Conservation (phyloP, 2,797 vertebrate genomes). For the Takifugu ocellatus region DNA sequence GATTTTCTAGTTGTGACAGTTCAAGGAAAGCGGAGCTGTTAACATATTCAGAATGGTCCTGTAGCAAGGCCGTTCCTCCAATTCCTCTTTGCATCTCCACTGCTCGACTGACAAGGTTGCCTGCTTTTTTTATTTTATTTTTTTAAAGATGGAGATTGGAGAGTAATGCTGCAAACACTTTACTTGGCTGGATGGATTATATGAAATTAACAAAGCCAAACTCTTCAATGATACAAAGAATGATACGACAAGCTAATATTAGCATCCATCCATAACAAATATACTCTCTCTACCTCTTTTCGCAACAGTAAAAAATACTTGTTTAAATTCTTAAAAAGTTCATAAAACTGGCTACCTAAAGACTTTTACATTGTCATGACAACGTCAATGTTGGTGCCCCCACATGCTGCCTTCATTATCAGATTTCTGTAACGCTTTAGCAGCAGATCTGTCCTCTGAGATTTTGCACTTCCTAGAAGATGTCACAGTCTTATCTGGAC, state of each 20-base stretch:
- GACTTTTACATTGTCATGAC: neutral
- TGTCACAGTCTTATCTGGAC: neutral
- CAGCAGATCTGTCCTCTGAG: neutral
- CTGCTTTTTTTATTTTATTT: conserved; percentile 35
- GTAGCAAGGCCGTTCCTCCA: conserved; percentile 69
- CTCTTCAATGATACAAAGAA: conserved; percentile 5
- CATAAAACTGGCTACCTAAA: too few relatives aligned
- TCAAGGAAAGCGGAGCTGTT: conserved; percentile 72
- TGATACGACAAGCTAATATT: neutral
- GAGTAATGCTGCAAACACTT: conserved; percentile 48
- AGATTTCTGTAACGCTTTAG: neutral
- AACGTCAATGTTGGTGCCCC: neutral
- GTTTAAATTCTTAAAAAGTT: too few relatives aligned
- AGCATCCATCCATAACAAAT: neutral
- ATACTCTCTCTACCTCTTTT: too few relatives aligned
- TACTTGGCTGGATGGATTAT: conserved; percentile 32
- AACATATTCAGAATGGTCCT: conserved; percentile 71
- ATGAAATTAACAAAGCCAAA: conserved; percentile 25
- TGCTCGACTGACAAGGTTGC: conserved; percentile 66
- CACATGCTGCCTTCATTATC: neutral
- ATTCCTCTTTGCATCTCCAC: conserved; percentile 65
- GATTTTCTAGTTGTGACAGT: conserved; percentile 74
- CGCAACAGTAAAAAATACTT: too few relatives aligned
- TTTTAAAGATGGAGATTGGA: conserved; percentile 55
- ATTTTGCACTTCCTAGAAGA: neutral